A percentile compares a stretch with the other conserved stretches of the same genome.
Conservation (phyloP, 2,113 vertebrate genomes). For the Panurus biarmicus region DNA sequence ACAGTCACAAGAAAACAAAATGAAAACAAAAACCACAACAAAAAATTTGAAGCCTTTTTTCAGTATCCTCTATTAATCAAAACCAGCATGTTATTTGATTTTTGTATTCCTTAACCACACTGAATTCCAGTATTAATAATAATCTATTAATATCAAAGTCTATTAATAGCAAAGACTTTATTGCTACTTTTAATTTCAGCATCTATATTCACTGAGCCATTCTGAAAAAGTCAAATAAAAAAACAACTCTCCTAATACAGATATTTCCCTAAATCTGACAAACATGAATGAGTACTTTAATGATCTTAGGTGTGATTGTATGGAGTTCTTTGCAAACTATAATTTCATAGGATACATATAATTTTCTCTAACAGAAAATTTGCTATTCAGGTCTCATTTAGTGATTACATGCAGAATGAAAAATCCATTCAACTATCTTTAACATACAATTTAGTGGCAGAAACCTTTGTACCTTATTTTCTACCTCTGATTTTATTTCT, state of each 20-base stretch:
- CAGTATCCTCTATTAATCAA: neutral
- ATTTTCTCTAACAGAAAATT: conserved; percentile 14
- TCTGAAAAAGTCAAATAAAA: neutral
- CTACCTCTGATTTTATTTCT: neutral
- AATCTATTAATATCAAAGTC: too few species aligned
- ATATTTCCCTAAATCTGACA: neutral
- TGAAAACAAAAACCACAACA: neutral
- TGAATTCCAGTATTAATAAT: neutral
- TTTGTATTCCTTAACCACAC: neutral
- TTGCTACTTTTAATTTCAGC: conserved; percentile 7
- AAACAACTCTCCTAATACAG: neutral
- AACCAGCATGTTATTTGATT: neutral
- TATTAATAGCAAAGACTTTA: conserved; percentile 7
- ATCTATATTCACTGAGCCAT: conserved; percentile 5
- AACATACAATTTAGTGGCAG: neutral
- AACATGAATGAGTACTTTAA: neutral
- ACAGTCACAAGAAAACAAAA: neutral
- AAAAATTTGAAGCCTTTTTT: neutral
- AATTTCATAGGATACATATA: conserved; percentile 20
- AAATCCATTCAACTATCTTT: neutral
- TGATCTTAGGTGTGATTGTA: neutral
- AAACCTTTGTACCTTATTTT: neutral
- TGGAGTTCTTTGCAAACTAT: neutral
- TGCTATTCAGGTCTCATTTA: neutral
- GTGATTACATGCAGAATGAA: neutral